Evolutionary conservation across 2,888 invertebrate genomes (phyloP).

Genomic region (Zygaena filipendulae): DNA sequence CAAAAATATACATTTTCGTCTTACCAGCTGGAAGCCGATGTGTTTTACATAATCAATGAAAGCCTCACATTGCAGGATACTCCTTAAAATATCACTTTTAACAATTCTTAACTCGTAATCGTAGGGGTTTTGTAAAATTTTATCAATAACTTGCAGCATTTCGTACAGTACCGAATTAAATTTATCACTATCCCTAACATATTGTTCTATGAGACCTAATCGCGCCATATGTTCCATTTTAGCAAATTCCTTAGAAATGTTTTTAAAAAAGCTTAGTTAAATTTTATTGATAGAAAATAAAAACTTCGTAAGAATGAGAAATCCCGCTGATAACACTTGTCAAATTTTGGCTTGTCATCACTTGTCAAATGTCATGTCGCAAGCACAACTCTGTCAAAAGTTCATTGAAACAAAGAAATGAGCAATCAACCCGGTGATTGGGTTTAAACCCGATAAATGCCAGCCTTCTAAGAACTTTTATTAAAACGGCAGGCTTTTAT

Average conservation of each 20-base stretch:
- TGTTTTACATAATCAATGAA: conserved; percentile 48
- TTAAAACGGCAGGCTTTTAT: too few relatives aligned
- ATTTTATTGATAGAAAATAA: conserved; percentile 13
- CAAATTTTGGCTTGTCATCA: conserved; percentile 49
- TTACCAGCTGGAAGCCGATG: conserved; percentile 45
- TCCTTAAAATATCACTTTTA: conserved; percentile 31
- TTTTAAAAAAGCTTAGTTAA: conserved; percentile 14
- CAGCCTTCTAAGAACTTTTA: background rate
- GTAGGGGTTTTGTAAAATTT: conserved; percentile 50
- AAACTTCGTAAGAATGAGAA: background rate
- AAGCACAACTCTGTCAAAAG: too few relatives aligned
- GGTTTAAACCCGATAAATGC: too few relatives aligned
- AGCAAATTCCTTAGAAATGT: conserved; percentile 12
- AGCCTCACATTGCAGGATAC: conserved; percentile 26
- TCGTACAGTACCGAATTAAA: conserved; percentile 40
- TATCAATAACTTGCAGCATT: conserved; percentile 33
- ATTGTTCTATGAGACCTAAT: conserved; percentile 50
- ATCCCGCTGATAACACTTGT: conserved; percentile 28
- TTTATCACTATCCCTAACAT: conserved; percentile 30
- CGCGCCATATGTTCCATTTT: conserved; percentile 60
- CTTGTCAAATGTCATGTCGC: conserved; percentile 2
- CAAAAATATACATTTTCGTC: too few relatives aligned
- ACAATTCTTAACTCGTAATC: conserved; percentile 37
- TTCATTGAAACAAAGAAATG: too few relatives aligned
- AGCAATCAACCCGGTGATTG: too few relatives aligned